Percentiles rank a stretch among this genome's conserved stretches.
Evolutionary conservation across 2,113 vertebrate species (phyloP).

Genomic region (Ailuropoda melanoleuca): DNA sequence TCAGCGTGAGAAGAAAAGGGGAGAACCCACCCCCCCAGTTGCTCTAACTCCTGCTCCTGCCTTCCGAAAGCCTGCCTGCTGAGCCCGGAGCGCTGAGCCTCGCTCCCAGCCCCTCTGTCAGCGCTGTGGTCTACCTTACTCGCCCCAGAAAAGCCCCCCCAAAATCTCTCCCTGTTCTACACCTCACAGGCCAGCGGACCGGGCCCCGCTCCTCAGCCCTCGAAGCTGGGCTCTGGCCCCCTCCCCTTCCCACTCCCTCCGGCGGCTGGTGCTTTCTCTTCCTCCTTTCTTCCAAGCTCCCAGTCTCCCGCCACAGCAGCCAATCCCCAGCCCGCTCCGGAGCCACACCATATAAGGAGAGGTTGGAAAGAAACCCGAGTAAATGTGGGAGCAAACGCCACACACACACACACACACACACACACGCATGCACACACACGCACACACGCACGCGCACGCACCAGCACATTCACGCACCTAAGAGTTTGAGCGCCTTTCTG

Average conservation of each 20-base stretch:
- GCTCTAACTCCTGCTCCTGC: neutral
- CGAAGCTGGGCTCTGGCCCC: neutral
- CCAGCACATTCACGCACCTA: neutral
- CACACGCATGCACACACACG: neutral
- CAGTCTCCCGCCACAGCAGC: conserved; percentile 63
- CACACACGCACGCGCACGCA: accelerated
- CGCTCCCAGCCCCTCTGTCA: neutral
- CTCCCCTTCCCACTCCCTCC: neutral
- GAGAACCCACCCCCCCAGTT: neutral
- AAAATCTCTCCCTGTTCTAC: neutral
- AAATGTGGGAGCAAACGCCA: neutral
- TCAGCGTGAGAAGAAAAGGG: neutral
- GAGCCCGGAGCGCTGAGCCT: neutral
- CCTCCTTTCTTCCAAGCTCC: conserved; percentile 64
- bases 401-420: conserved; percentile 33
- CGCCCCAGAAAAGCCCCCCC: neutral
- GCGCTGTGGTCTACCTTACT: neutral
- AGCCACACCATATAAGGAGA: conserved; percentile 80
- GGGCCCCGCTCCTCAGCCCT: neutral
- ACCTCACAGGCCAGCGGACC: neutral
- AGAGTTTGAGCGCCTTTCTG: conserved; percentile 26
- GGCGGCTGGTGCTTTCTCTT: conserved; percentile 64
- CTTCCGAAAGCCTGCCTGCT: neutral
- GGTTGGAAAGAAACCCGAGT: conserved; percentile 72
- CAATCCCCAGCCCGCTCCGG: conserved; percentile 74